Evolutionary conservation across 2,113 vertebrate genomes (phyloP), one percentile per base, ranked within the genome.

Genomic region (Carassius auratus): DNA sequence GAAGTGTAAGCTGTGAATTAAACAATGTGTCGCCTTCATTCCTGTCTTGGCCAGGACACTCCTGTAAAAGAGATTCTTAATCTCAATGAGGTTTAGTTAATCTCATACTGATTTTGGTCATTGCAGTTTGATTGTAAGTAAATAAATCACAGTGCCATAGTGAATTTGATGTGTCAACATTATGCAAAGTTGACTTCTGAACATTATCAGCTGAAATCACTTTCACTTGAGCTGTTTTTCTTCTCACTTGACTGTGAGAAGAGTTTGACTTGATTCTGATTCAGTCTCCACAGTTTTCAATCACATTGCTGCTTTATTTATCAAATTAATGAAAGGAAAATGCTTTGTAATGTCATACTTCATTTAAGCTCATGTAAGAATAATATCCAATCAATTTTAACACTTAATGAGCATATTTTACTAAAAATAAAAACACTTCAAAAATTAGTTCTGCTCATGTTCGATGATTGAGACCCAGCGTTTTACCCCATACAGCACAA

Each of bases 351-450:
- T 42, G 68, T 71, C 68, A 71, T 2, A 42, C 68, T 71, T 71
- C 68, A 71, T 71, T 71, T 71, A 8, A 71, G 19, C 68, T 19
- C 68, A 71, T 71, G 68, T 71, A 71, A 42, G 68, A 71, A 71
- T 71, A 71, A 71, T 21, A 71, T 10, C 33, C 17, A 21, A 71
- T 71, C 68, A 42, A 42, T n/a, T 71, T 71, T 42, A 42, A 17
- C 68, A 71, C 68, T n/a, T 71, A 19, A 71, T 71, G 68, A 71
- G 68, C 68, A 71, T 9, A 42, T 71, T 71, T 71, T 12, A 71
- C 36, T 6, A 71, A 71, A 69, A 71, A 9, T 36, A 8, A 36
- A 17, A 69, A 38, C 10, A 38, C 8, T 21, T 21, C 3, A 55
- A 55, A 21, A 9, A 71, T 38, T 10, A 21, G 33, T 38, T 71